Evolutionary conservation across 2,113 vertebrate genomes (phyloP), one percentile per base, ranked within the genome.

Genomic region (Silurus meridionalis): DNA sequence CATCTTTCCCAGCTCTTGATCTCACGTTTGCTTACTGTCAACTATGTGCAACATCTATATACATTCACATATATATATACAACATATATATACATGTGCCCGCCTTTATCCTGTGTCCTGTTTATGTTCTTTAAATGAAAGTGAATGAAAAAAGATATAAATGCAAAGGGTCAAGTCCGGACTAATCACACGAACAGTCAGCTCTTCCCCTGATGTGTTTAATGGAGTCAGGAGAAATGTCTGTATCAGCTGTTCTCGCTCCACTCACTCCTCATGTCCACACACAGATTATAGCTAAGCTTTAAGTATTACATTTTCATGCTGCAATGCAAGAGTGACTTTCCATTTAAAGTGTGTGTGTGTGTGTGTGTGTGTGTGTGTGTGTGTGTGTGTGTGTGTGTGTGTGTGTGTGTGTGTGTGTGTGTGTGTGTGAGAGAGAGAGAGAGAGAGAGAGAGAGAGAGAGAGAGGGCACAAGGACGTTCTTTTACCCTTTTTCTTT

Each of bases 271-370:
- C 57, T 60, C 21, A 28, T 61, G 63, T 50, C 37, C 37, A 66
- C 17, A 66, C 48, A 61, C 14, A 9, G 78, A 80, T 80, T 53
- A 66, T 78, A 9, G 50, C 60, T 28, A 66, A 85, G 63, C 74
- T 14, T 8, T 3, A 14, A 19, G 75, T 48, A 58, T 67, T 83
- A 78, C 28, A 83, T 55, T 78, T 83, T 83, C 74, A 67, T 13
- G 5, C 50, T 57, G 75, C 21, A 80, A 69, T 69, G 84, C 84
- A 80, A 85, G 52, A 85, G 25, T 78, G 63, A 57, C 66, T 80
- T 85, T 69, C 37, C 72, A 83, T 83, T 75, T 83, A 83, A 50
- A 78, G 7, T 9, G 17, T 77, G 17, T 53, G 50, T 58, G 84
- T 46, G 25, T 37, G 83, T 77, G 72, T 46, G 63, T 55, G 48